Base-by-base conservation (phyloP, 2,888 invertebrate species). In the Lasioglossum villosulum region DNA sequence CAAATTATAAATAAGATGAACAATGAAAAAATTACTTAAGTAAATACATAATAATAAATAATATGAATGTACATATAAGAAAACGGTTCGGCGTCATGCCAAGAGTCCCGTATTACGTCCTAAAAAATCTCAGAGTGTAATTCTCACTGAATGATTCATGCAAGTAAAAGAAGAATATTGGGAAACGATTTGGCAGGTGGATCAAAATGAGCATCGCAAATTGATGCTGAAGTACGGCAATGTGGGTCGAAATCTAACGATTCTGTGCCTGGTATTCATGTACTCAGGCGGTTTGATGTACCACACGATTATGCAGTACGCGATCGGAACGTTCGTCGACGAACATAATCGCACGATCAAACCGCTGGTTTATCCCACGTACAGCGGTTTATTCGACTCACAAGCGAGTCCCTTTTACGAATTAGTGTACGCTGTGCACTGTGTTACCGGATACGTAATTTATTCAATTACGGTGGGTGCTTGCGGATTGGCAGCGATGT, bases 391-490 rank as follows among this genome's bases (percentile, higher is more conserved):
- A 6, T 91, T 91, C 45, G 86, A 93, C 77, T 83, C 87, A 0
- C 89, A 91, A n/a, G 78, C 70, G 16, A 90, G 82, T 19, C 92
- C 92, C 0, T 48, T 83, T 12, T 94, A 94, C 82, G 91, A 93
- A 72, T 88, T 93, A 23, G 90, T 94, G 8, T 94, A 92, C 77
- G 4, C 59, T 5, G 19, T 77, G 12, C 93, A 94, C 12, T 88
- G 86, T 75, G 75, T 91, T 0, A 89, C 87, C 37, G 92, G 92
- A 6, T 87, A 90, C 48, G 80, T 93, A 4, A 89, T 90, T 77
- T 91, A 89, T 56, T 85, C 92, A 5, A 83, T 92, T 37, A 89
- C 91, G 0, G 79, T 83, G 1, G 89, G 90, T 1, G 87, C 87
- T 6, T 92, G 89, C 56, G 86, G 89, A 70, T 30, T 92, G 10